Conservation (phyloP, 2,888 invertebrate genomes). For the Xestia rhomboidea region DNA sequence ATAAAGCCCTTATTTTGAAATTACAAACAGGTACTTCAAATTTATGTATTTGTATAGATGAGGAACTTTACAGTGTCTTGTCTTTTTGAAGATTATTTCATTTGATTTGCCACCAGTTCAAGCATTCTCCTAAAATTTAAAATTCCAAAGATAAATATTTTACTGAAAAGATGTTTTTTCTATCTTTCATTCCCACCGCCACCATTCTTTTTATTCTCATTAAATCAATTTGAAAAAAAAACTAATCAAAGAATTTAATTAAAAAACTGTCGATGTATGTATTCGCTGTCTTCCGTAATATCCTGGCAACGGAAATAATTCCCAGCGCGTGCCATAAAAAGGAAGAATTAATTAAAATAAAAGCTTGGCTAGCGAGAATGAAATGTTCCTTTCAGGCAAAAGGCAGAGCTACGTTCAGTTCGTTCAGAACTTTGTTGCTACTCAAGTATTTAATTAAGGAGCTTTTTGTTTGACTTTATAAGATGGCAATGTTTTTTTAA, state of each 20-base stretch:
- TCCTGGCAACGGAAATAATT: slow-evolving; percentile 52
- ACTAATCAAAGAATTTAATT: slow-evolving; percentile 24
- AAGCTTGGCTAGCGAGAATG: slow-evolving; percentile 2
- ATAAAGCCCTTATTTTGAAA: too few relatives aligned
- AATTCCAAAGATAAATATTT: neutral
- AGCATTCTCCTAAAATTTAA: neutral
- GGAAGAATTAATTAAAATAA: slow-evolving; percentile 34
- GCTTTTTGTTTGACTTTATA: neutral
- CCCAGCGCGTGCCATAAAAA: slow-evolving; percentile 20
- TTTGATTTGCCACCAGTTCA: neutral
- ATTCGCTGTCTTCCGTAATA: slow-evolving; percentile 32
- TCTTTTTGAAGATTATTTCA: neutral
- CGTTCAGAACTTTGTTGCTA: neutral
- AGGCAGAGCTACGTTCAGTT: neutral
- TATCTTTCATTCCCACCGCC: slow-evolving; percentile 6
- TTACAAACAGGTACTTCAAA: too few relatives aligned
- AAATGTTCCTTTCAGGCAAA: neutral
- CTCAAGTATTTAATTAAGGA: slow-evolving; percentile 5
- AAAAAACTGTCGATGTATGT: slow-evolving; percentile 17
- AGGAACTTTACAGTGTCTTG: too few relatives aligned
- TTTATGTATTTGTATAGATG: too few relatives aligned
- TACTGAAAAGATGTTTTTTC: neutral
- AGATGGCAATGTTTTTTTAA: neutral
- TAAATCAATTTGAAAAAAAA: slow-evolving; percentile 19
- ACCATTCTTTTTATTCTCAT: neutral